phyloP scores from a whole-genome alignment of 1,140 invertebrate genomes.

The Harlomillsia oculata region DNA sequence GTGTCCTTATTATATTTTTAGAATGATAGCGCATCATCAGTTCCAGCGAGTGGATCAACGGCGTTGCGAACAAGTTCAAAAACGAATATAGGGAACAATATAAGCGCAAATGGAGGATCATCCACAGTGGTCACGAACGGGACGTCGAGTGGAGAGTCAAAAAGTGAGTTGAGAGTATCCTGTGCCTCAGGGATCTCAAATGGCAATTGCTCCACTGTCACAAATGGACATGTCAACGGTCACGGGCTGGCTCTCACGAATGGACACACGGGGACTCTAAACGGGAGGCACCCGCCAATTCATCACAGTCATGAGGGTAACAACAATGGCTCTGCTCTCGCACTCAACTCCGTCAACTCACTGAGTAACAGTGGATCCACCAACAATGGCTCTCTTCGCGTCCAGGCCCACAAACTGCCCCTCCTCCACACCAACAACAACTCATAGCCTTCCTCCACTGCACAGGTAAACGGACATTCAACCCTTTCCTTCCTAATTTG shows the following conservation, averaged over 20 bases:
- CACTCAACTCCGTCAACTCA: slow-evolving; percentile 28
- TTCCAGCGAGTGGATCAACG: slow-evolving; percentile 29
- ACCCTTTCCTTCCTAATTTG: too few relatives aligned
- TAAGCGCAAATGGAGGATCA: slow-evolving; percentile 17
- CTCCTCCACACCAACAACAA: slow-evolving; percentile 34
- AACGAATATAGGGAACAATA: slow-evolving; percentile 34
- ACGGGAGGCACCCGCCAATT: slow-evolving; percentile 20
- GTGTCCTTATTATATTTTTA: slow-evolving; percentile 8
- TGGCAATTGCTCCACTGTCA: slow-evolving; percentile 29
- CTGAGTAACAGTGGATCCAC: slow-evolving; percentile 20
- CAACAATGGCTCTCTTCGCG: slow-evolving; percentile 30
- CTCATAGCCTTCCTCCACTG: slow-evolving; percentile 24
- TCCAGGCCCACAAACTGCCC: slow-evolving; percentile 34
- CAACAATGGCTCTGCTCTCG: slow-evolving; percentile 27
- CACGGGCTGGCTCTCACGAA: slow-evolving; percentile 23
- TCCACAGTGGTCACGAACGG: slow-evolving; percentile 24
- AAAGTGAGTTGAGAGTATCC: slow-evolving; percentile 29
- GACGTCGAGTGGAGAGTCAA: slow-evolving; percentile 31
- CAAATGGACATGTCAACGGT: slow-evolving; percentile 30
- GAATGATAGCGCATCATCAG: slow-evolving; percentile 34
- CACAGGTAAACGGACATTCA: too few relatives aligned
- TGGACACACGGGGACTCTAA: slow-evolving; percentile 20
- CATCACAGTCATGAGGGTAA: slow-evolving; percentile 26
- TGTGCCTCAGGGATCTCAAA: slow-evolving; percentile 29
- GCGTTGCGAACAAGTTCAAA: slow-evolving; percentile 32